Conservation (phyloP, 1,140 invertebrate genomes). For the Nebria ingens region DNA sequence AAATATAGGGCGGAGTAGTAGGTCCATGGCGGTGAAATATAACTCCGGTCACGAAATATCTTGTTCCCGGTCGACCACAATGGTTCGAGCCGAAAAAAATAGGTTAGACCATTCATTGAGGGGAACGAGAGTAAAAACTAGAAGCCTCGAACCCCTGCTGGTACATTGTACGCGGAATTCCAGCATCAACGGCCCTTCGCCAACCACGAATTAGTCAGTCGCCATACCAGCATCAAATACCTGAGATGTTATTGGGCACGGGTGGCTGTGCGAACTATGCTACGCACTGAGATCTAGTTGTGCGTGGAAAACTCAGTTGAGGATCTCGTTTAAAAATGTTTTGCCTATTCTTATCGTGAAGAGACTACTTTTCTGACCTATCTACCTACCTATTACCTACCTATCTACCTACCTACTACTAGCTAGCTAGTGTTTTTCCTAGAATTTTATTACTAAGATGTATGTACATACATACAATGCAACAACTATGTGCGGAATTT, state of each 20-base stretch:
- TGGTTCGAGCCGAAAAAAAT: conserved; percentile 6
- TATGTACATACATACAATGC: too few species aligned
- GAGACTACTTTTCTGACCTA: too few species aligned
- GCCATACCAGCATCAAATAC: neutral
- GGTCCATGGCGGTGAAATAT: neutral
- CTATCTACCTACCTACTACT: too few species aligned
- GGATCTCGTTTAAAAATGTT: conserved; percentile 2
- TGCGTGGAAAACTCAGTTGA: neutral
- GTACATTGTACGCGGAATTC: neutral
- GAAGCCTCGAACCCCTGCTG: neutral
- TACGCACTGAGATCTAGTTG: neutral
- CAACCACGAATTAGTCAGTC: neutral
- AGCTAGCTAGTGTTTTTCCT: too few species aligned
- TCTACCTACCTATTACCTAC: too few species aligned
- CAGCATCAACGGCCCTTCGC: neutral
- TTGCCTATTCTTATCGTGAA: conserved; percentile 9
- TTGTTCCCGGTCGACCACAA: conserved; percentile 7
- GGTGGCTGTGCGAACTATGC: neutral
- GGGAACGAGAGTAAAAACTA: neutral
- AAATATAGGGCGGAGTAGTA: neutral
- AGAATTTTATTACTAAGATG: too few species aligned
- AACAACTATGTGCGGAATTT: too few species aligned
- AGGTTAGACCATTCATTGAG: conserved; percentile 5
- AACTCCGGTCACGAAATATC: neutral
- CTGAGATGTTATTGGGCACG: neutral